phyloP scores from a whole-genome alignment of 2,888 invertebrate genomes.

The Octodonta nipae region DNA sequence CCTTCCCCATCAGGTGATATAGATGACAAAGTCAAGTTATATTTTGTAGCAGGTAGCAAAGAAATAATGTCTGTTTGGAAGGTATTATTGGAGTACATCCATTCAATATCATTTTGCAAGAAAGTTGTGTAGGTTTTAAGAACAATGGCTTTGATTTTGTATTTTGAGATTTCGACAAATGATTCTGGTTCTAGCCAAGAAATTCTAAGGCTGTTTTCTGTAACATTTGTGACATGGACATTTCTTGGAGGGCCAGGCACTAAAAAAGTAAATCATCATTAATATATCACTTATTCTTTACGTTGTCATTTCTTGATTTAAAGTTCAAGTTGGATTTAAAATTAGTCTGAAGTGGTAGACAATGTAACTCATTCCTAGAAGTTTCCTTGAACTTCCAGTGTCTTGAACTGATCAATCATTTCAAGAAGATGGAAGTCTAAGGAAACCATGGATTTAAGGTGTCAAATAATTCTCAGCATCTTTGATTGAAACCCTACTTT shows the following conservation, averaged over 20 bases:
- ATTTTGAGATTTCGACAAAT: slow-evolving; percentile 41
- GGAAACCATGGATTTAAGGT: no score
- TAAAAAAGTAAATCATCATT: no score
- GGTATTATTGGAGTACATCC: slow-evolving; percentile 47
- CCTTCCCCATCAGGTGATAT: slow-evolving; percentile 48
- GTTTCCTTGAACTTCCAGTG: no score
- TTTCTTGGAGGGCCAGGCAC: slow-evolving; percentile 58
- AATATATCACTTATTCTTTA: no score
- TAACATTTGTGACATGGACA: slow-evolving; percentile 43
- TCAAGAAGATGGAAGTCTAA: no score
- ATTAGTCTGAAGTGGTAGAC: no score
- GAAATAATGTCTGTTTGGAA: slow-evolving; percentile 45
- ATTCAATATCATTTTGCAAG: slow-evolving; percentile 39
- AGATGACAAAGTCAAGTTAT: slow-evolving; percentile 60
- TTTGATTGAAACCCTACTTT: no score
- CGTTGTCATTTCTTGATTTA: no score
- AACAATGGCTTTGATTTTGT: slow-evolving; percentile 42
- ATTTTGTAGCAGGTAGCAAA: slow-evolving; percentile 61
- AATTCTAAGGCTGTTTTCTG: slow-evolving; percentile 48
- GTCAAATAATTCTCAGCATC: no score
- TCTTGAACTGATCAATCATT: no score
- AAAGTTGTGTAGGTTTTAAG: slow-evolving; percentile 45
- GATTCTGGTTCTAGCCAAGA: slow-evolving; percentile 47
- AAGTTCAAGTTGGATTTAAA: no score
- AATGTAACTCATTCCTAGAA: no score